Percentiles rank a stretch among this genome's conserved stretches.
phyloP scores from a whole-genome alignment of 2,113 vertebrate genomes.

The Notiomystis cincta region DNA sequence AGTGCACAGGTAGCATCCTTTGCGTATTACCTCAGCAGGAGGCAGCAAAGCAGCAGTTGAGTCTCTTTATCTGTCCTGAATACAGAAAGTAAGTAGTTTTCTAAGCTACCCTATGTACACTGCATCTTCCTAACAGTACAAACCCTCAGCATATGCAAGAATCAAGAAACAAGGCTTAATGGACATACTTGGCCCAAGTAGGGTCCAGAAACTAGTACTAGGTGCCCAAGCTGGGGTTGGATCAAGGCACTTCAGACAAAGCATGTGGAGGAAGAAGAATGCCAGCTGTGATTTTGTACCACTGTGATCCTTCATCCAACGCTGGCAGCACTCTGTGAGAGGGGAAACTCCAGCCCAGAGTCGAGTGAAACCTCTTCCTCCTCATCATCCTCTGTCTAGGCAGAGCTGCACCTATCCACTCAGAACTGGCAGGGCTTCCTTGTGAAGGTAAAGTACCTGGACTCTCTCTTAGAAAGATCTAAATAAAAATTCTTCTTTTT shows the following conservation, averaged over 20 bases:
- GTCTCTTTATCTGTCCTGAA: neutral
- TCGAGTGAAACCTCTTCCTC: neutral
- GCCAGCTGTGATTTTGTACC: neutral
- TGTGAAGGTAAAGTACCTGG: neutral
- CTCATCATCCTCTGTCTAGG: neutral
- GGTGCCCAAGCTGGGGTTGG: neutral
- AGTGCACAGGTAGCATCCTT: neutral
- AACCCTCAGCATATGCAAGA: neutral
- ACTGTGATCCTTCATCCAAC: rapidly evolving
- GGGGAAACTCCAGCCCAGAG: neutral
- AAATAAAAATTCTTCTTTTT: neutral
- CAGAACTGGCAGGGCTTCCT: neutral
- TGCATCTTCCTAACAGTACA: neutral
- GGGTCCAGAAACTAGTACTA: neutral
- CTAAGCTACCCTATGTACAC: neutral
- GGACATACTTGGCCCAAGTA: neutral
- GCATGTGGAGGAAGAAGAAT: neutral
- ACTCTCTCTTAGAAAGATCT: neutral
- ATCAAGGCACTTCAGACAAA: neutral
- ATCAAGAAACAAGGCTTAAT: neutral
- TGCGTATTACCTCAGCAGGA: neutral
- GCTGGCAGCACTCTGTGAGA: rapidly evolving
- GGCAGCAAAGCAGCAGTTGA: neutral
- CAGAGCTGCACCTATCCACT: neutral
- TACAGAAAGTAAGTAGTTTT: neutral